phyloP scores from a whole-genome alignment of 1,140 invertebrate species.

The Sinella curviseta region DNA sequence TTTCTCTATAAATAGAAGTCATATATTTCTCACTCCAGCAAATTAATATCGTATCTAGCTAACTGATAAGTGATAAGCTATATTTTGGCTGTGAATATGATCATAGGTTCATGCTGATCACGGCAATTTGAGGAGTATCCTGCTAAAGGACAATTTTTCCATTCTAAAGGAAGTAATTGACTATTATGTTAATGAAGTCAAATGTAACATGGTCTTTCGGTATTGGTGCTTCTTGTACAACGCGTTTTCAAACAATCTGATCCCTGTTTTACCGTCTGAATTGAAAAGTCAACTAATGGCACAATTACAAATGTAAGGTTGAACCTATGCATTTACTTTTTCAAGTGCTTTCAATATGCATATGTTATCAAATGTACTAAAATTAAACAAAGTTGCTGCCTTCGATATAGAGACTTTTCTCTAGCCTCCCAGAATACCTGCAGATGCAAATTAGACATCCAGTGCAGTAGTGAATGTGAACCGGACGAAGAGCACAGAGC shows the following conservation, averaged over 20 bases:
- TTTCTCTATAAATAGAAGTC: neutral
- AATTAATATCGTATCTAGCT: too few species aligned
- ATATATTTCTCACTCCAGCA: too few species aligned
- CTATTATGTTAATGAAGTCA: neutral
- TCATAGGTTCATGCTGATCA: neutral
- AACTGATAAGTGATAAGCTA: too few species aligned
- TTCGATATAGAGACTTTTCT: neutral
- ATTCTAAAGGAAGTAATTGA: neutral
- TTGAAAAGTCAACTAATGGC: neutral
- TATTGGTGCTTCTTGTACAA: conserved; percentile 10
- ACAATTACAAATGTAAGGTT: neutral
- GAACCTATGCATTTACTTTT: too few species aligned
- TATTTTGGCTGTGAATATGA: neutral
- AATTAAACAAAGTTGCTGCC: too few species aligned
- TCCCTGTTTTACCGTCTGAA: neutral
- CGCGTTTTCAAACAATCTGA: neutral
- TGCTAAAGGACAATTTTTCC: neutral
- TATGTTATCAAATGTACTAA: too few species aligned
- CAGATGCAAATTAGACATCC: neutral
- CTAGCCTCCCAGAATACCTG: neutral
- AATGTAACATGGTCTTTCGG: neutral
- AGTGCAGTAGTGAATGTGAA: neutral
- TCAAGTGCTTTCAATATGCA: too few species aligned
- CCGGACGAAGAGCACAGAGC: neutral
- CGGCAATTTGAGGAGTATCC: neutral